These are phyloP conservation scores for Megamerina dolium DNA, from an alignment of 2,888 invertebrate genomes.

Conservation along the genomic window DNA sequence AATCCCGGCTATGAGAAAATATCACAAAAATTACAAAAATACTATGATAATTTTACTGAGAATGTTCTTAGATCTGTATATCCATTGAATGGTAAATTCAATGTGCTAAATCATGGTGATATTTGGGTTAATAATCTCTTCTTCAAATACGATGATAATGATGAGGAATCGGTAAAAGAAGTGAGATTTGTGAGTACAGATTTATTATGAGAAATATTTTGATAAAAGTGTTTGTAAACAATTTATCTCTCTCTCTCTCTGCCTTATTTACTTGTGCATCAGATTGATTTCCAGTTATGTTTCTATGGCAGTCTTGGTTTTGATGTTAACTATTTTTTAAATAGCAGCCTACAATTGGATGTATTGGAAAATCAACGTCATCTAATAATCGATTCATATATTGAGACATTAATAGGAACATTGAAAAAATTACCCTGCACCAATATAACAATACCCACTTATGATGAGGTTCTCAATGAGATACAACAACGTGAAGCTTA, in stretches of 20 bases:
- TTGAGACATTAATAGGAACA: slow-evolving; percentile 26
- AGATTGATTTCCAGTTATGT: slow-evolving; percentile 48
- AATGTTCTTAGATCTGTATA: slow-evolving; percentile 35
- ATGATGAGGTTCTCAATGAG: slow-evolving; percentile 34
- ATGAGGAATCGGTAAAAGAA: slow-evolving; percentile 31
- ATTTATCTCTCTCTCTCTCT: no score
- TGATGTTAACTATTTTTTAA: slow-evolving; percentile 47
- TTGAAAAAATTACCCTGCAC: slow-evolving; percentile 27
- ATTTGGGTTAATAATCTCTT: slow-evolving; percentile 54
- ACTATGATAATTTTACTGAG: slow-evolving; percentile 37
- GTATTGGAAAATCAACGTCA: slow-evolving; percentile 32
- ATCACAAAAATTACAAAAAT: slow-evolving; percentile 34
- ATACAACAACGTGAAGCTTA: slow-evolving; percentile 37
- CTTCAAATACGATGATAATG: slow-evolving; percentile 42
- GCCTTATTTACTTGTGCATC: slow-evolving; percentile 1
- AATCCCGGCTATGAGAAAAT: slow-evolving; percentile 30
- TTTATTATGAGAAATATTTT: no score
- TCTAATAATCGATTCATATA: slow-evolving; percentile 35
- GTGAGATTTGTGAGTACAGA: slow-evolving; percentile 46
- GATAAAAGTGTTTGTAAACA: not conserved
- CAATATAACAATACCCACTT: slow-evolving; percentile 26
- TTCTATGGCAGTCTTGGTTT: slow-evolving; percentile 46
- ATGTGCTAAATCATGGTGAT: slow-evolving; percentile 54
- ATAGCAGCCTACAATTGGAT: slow-evolving; percentile 42
- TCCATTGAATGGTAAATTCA: slow-evolving; percentile 32